phyloP scores from a whole-genome alignment of 2,797 vertebrate genomes.

The Diceros bicornis region DNA sequence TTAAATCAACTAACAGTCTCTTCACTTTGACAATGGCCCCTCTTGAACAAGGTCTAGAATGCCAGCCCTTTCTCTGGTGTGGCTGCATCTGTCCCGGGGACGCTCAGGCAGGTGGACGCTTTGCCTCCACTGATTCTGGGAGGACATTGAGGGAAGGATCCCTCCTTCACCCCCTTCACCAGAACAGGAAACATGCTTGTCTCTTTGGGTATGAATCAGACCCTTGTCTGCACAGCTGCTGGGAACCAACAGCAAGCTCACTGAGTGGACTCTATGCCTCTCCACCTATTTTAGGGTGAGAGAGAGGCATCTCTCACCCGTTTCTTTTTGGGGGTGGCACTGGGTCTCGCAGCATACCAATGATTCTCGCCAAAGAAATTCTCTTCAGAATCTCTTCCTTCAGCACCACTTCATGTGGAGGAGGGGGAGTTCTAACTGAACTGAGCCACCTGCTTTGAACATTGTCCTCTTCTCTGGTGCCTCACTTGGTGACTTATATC shows the following conservation, averaged over 20 bases:
- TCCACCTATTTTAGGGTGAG: neutral
- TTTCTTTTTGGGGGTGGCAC: neutral
- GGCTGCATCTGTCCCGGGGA: neutral
- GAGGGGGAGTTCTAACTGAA: rapidly evolving
- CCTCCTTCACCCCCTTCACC: neutral
- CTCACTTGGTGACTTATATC: neutral
- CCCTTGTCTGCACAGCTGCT: neutral
- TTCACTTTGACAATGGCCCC: neutral
- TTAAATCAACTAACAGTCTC: neutral
- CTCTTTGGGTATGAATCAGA: neutral
- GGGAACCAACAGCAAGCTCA: neutral
- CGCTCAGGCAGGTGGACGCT: neutral
- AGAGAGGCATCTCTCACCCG: neutral
- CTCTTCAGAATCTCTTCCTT: neutral
- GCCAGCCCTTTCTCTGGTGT: neutral
- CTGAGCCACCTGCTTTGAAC: neutral
- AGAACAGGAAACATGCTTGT: neutral
- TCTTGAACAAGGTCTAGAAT: neutral
- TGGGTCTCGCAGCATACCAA: neutral
- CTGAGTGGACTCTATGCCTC: neutral
- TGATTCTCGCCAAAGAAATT: neutral
- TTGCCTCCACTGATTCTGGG: neutral
- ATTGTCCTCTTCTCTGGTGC: neutral
- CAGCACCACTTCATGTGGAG: neutral
- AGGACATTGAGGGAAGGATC: neutral